These are phyloP conservation scores for Hydrochoerus hydrochaeris DNA, from an alignment of 2,113 vertebrate genomes.

Conservation along the genomic window DNA sequence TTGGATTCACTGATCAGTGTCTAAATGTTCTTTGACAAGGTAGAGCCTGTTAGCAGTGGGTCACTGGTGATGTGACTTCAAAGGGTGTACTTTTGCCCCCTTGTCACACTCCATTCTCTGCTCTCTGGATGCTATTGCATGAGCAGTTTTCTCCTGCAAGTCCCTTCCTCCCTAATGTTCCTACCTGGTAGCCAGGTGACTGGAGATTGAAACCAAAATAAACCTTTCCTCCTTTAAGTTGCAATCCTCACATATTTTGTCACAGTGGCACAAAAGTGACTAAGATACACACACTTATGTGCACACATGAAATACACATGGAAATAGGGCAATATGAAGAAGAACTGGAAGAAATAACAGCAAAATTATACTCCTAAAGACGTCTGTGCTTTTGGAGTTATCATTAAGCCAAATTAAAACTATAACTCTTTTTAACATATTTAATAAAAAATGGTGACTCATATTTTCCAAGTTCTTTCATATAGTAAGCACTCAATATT, in stretches of 20 bases:
- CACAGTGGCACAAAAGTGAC: background rate
- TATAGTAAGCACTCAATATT: background rate
- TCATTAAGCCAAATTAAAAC: background rate
- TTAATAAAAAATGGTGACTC: constrained; percentile 25
- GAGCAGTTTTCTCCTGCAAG: background rate
- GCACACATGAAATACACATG: background rate
- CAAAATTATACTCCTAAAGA: background rate
- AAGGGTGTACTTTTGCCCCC: background rate
- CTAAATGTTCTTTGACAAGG: background rate
- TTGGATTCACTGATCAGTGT: background rate
- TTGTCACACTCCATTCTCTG: background rate
- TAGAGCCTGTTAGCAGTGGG: background rate
- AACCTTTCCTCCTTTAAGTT: background rate
- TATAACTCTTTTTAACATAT: background rate
- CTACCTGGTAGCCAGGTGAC: background rate
- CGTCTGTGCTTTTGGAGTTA: constrained; percentile 31
- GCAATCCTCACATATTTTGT: background rate
- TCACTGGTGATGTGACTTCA: background rate
- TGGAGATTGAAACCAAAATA: background rate
- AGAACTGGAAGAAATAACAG: background rate
- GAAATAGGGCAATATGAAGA: background rate
- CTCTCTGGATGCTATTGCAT: background rate
- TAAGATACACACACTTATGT: background rate
- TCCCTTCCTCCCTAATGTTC: background rate
- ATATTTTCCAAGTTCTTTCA: background rate